These are phyloP conservation scores for Notocelia uddmanniana DNA, from an alignment of 2,888 invertebrate species.

Conservation along the genomic window DNA sequence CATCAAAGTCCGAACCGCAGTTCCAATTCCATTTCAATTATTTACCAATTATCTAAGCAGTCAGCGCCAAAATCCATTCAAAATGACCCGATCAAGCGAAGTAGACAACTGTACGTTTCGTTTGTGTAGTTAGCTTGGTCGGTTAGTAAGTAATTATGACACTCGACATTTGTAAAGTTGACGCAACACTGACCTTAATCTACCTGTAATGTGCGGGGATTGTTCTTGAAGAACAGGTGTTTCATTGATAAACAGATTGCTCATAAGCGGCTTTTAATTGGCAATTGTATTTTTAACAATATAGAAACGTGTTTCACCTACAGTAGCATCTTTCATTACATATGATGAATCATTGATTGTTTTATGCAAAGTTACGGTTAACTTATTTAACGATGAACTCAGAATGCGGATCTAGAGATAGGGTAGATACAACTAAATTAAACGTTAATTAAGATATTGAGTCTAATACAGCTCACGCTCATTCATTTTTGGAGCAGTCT, in stretches of 20 bases:
- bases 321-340: not conserved
- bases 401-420: no score
- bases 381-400: not conserved
- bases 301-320: conserved; percentile 3
- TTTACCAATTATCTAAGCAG: conserved; percentile 32
- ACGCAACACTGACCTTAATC: conserved; percentile 42
- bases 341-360: conserved; percentile 8
- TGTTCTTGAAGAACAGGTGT: conserved; percentile 39
- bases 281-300: conserved; percentile 17
- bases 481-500: no score
- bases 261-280: conserved; percentile 36
- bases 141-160: conserved; percentile 25
- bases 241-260: conserved; percentile 37
- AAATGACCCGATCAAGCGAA: not conserved
- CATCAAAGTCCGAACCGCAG: not conserved
- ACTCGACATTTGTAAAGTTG: conserved; percentile 41
- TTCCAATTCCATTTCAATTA: conserved; percentile 35
- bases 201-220: conserved; percentile 25
- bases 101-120: no score
- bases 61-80: conserved; percentile 18
- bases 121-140: no score
- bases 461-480: no score
- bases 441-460: no score
- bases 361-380: not conserved
- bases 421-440: no score